Percentiles rank a stretch among this genome's conserved stretches.
These are phyloP conservation scores for Romanogobio albipinnatus DNA, from an alignment of 2,113 vertebrate species.

Conservation along the genomic window DNA sequence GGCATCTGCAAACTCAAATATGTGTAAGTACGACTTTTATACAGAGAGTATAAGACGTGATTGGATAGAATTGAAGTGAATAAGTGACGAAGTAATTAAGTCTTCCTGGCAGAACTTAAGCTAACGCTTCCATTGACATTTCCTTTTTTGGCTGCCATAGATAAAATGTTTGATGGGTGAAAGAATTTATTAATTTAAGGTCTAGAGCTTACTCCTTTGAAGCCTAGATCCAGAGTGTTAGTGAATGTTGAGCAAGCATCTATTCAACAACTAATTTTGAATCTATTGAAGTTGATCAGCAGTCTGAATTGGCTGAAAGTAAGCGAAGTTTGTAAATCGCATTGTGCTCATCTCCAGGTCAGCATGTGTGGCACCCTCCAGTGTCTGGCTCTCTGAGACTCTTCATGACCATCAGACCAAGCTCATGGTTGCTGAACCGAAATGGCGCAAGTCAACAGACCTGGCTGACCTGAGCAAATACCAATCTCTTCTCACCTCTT, in stretches of 20 bases:
- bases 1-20: too few relatives aligned
- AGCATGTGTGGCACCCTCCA: not conserved
- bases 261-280: not conserved
- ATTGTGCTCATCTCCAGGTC: not conserved
- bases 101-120: too few relatives aligned
- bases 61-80: too few relatives aligned
- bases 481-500: not conserved
- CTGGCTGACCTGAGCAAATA: slow-evolving; percentile 28
- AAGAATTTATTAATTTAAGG: not conserved
- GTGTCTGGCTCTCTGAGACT: slow-evolving; percentile 11
- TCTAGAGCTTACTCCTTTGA: not conserved
- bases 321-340: not conserved
- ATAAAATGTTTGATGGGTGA: not conserved
- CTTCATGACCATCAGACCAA: slow-evolving; percentile 4
- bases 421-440: not conserved
- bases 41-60: too few relatives aligned
- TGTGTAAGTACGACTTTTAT: too few relatives aligned
- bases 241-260: not conserved
- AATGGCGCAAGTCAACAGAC: slow-evolving; percentile 10
- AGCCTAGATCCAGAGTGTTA: not conserved
- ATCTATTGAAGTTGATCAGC: not conserved
- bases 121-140: too few relatives aligned
- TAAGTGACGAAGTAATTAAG: too few relatives aligned
- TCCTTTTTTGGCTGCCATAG: not conserved
- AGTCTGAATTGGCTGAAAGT: not conserved